Evolutionary conservation across 2,113 vertebrate species (phyloP).

Genomic region (Enhydra lutris): DNA sequence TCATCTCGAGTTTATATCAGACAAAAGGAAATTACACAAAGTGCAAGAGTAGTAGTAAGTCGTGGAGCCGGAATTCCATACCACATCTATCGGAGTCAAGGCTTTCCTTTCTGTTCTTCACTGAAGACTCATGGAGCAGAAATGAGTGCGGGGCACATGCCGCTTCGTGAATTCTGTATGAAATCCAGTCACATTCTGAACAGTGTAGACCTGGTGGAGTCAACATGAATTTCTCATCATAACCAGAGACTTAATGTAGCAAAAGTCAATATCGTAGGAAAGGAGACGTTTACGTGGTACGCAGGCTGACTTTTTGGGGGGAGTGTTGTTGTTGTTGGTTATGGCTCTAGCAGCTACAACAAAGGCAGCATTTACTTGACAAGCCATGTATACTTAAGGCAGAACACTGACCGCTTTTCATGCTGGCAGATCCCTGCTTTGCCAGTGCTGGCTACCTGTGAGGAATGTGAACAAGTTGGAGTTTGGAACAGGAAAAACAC

Average conservation of each 20-base stretch:
- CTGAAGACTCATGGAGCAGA: not conserved
- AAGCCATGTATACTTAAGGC: not conserved
- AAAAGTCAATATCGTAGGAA: not conserved
- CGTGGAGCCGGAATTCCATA: conserved; percentile 1
- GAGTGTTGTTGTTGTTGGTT: not conserved
- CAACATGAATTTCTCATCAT: not conserved
- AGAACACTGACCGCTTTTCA: conserved; percentile 55
- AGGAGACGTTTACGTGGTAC: not conserved
- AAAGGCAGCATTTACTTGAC: conserved; percentile 45
- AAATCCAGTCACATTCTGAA: not conserved
- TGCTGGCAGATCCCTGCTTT: not conserved
- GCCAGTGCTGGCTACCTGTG: conserved; percentile 22
- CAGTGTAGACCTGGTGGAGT: not conserved
- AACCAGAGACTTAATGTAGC: not conserved
- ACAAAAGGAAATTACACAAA: conserved; percentile 1
- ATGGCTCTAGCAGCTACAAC: conserved; percentile 1
- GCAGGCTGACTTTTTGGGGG: not conserved
- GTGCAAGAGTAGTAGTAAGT: not conserved
- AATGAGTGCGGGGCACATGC: not conserved
- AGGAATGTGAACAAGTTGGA: not conserved
- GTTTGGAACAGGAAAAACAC: conserved; percentile 51
- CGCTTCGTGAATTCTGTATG: not conserved
- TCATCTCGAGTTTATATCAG: not conserved
- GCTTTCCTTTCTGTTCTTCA: not conserved
- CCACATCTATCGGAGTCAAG: not conserved